phyloP scores from a whole-genome alignment of 2,888 invertebrate genomes.

The Stenotaenia linearis region DNA sequence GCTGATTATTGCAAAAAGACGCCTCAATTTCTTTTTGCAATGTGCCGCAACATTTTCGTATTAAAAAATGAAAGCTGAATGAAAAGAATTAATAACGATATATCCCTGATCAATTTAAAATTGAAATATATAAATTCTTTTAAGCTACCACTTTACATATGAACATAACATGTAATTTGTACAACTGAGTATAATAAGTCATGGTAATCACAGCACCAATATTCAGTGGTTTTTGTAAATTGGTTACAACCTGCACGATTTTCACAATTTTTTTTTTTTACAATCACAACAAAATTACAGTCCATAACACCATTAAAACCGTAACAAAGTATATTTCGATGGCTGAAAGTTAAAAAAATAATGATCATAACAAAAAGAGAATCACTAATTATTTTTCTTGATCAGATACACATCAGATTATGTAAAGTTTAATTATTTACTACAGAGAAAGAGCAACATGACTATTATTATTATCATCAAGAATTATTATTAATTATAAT shows the following conservation, averaged over 20 bases:
- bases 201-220: conserved; percentile 1
- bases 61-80: neutral
- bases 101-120: neutral
- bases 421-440: neutral
- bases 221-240: neutral
- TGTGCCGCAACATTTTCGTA: neutral
- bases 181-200: neutral
- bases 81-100: neutral
- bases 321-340: no score
- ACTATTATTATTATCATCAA: no score
- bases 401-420: neutral
- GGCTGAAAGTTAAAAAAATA: neutral
- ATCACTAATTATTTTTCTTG: neutral
- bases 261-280: neutral
- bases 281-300: neutral
- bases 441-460: neutral
- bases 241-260: neutral
- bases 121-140: neutral
- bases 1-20: neutral
- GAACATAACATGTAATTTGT: neutral
- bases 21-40: neutral
- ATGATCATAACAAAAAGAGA: neutral
- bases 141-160: neutral
- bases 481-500: no score
- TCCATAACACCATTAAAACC: neutral